A percentile compares a stretch with the other conserved stretches of the same genome.
Evolutionary conservation across 2,888 invertebrate species (phyloP).

Genomic region (Anthoptus insignis): DNA sequence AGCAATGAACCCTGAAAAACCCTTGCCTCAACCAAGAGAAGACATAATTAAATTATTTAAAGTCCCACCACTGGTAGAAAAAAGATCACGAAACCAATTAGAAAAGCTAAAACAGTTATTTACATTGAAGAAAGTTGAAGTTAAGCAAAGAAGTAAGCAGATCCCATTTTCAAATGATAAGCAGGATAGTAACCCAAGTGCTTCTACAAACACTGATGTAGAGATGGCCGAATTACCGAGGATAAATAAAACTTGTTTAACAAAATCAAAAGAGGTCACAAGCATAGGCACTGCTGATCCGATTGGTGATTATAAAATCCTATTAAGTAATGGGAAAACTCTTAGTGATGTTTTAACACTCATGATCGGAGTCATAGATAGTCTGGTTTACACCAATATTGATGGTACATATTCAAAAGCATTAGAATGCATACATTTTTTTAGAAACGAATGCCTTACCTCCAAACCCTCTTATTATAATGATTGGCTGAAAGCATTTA

Average conservation of each 20-base stretch:
- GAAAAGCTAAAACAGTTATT: conserved; percentile 82
- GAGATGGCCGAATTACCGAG: conserved; percentile 60
- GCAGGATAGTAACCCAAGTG: conserved; percentile 47
- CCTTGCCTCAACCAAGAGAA: conserved; percentile 82
- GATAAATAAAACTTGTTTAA: conserved; percentile 55
- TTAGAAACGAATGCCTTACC: conserved; percentile 71
- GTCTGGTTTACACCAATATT: conserved; percentile 68
- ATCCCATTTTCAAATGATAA: conserved; percentile 42
- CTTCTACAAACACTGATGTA: conserved; percentile 35
- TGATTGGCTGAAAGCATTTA: conserved; percentile 73
- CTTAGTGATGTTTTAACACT: conserved; percentile 62
- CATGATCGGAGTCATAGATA: conserved; percentile 74
- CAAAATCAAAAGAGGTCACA: conserved; percentile 55
- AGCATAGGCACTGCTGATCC: conserved; percentile 88
- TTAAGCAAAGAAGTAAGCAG: conserved; percentile 57
- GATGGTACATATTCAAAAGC: conserved; percentile 73
- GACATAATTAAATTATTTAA: conserved; percentile 82
- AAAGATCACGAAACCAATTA: conserved; percentile 75
- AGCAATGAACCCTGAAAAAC: conserved; percentile 87
- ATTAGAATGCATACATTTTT: conserved; percentile 66
- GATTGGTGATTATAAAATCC: conserved; percentile 85
- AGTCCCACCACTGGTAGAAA: conserved; percentile 79
- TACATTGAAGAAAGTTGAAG: conserved; percentile 74
- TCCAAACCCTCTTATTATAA: conserved; percentile 71
- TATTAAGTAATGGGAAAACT: conserved; percentile 72